phyloP scores from a whole-genome alignment of 2,888 invertebrate genomes.

The Brenthis hecate region DNA sequence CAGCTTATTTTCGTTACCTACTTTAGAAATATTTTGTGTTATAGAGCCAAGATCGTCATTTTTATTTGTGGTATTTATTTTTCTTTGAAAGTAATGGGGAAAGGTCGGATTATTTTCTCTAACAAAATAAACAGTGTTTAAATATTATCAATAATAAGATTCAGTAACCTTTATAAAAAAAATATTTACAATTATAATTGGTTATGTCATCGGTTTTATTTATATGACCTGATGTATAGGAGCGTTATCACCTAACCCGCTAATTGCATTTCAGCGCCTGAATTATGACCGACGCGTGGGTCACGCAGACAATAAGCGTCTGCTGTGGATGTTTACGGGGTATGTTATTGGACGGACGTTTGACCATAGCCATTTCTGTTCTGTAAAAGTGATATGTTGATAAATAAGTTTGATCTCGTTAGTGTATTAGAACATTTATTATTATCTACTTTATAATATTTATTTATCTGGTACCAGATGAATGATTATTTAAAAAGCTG shows the following conservation, averaged over 20 bases:
- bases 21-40: slow-evolving; percentile 18
- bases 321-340: slow-evolving; percentile 24
- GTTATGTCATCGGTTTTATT: slow-evolving; percentile 22
- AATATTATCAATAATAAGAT: too few relatives aligned
- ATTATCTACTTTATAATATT: too few relatives aligned
- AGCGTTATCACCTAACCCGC: slow-evolving; percentile 68
- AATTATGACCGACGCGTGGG: slow-evolving; percentile 55
- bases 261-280: slow-evolving; percentile 71
- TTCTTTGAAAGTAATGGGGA: neutral
- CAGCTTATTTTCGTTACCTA: slow-evolving; percentile 21
- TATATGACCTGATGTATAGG: slow-evolving; percentile 47
- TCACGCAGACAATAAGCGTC: slow-evolving; percentile 29
- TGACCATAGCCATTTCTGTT: neutral
- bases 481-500: too few relatives aligned
- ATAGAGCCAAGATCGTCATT: slow-evolving; percentile 7
- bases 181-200: slow-evolving; percentile 4
- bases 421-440: too few relatives aligned
- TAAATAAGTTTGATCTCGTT: neutral
- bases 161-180: too few relatives aligned
- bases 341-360: slow-evolving; percentile 20
- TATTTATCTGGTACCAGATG: too few relatives aligned
- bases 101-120: too few relatives aligned
- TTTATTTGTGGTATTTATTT: neutral
- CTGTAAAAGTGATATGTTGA: slow-evolving; percentile 1
- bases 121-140: too few relatives aligned